Conservation (phyloP, 1,140 invertebrate species). For the Trichoplusia ni region DNA sequence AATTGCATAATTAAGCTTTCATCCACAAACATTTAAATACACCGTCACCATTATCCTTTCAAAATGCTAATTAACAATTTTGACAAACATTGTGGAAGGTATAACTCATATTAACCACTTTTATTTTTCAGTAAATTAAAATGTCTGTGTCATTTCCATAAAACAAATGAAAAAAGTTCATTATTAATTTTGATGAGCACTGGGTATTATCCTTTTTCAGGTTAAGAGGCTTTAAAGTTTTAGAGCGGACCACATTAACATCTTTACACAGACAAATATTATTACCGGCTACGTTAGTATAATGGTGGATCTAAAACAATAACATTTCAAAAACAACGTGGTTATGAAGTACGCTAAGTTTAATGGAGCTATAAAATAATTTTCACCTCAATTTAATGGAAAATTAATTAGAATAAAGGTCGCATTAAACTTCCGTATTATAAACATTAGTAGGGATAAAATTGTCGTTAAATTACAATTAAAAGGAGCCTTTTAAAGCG, state of each 20-base stretch:
- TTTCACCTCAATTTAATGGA: neutral
- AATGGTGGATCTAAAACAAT: slow-evolving; percentile 1
- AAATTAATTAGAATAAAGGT: neutral
- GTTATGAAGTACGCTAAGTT: neutral
- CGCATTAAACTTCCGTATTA: neutral
- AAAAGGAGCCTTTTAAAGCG: too few relatives aligned
- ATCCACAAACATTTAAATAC: too few relatives aligned
- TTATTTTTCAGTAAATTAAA: too few relatives aligned
- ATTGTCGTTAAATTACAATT: neutral
- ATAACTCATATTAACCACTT: neutral
- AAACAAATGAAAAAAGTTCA: slow-evolving; percentile 1
- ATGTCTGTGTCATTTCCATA: neutral
- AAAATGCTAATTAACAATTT: too few relatives aligned
- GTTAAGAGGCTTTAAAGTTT: neutral
- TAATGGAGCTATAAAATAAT: slow-evolving; percentile 13
- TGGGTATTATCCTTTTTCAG: slow-evolving; percentile 11
- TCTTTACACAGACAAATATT: slow-evolving; percentile 1
- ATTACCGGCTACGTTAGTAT: neutral
- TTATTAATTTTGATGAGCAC: slow-evolving; percentile 8
- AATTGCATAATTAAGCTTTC: too few relatives aligned
- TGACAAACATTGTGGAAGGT: neutral
- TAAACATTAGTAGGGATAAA: neutral
- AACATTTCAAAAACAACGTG: neutral
- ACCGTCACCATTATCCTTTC: too few relatives aligned
- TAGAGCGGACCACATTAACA: neutral